Evolutionary conservation across 92 coral and sea anemone species (phyloP).

Genomic region (Umimayanthus chanpuru): DNA sequence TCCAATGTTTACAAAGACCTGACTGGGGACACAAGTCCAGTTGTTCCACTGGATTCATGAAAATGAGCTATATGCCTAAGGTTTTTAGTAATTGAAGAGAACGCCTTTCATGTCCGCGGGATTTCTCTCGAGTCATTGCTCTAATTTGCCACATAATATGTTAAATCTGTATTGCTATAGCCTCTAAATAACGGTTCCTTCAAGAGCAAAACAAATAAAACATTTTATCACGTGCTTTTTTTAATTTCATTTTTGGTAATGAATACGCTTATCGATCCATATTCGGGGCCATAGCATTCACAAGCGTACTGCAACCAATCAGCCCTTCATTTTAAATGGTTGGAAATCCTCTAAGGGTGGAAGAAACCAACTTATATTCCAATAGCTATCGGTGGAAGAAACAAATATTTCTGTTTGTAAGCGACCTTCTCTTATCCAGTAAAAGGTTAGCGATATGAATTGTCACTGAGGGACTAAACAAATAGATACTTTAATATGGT

Average conservation of each 20-base stretch:
- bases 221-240: not conserved
- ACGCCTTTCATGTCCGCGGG: not conserved
- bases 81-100: not conserved
- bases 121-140: not conserved
- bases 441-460: slow-evolving; percentile 61
- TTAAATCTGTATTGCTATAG: not conserved
- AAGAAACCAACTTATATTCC: not conserved
- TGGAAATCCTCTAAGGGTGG: not conserved
- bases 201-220: slow-evolving; percentile 35
- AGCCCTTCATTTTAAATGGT: not conserved
- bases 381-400: not conserved
- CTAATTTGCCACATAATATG: slow-evolving; percentile 17
- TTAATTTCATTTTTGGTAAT: not conserved
- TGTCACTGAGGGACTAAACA: slow-evolving; percentile 74
- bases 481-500: slow-evolving; percentile 84
- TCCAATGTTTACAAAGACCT: not conserved
- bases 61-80: not conserved
- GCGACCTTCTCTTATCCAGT: slow-evolving; percentile 19
- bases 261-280: not conserved
- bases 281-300: not conserved
- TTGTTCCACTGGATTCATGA: not conserved
- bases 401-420: slow-evolving; percentile 25
- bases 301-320: not conserved
- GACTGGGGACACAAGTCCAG: not conserved
- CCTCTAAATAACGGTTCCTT: slow-evolving; percentile 35